Conservation (phyloP, 2,113 vertebrate species). For the Typhlomys cinereus region DNA sequence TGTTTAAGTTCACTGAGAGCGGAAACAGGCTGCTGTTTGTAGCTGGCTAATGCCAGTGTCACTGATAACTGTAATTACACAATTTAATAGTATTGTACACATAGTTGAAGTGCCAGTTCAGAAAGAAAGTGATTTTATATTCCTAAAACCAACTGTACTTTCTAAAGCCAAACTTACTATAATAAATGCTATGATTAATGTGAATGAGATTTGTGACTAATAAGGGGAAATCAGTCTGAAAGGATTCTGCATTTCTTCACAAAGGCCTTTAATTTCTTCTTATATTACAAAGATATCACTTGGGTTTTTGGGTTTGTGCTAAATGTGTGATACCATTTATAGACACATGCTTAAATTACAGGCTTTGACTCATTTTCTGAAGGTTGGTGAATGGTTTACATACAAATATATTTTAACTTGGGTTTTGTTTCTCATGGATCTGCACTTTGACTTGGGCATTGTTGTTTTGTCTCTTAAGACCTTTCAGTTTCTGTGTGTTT, state of each 20-base stretch:
- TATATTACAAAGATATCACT: neutral
- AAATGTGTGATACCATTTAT: neutral
- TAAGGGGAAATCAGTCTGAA: neutral
- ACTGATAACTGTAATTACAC: neutral
- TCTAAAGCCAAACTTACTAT: neutral
- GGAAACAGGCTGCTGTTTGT: neutral
- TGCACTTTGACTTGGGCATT: too few relatives aligned
- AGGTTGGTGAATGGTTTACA: neutral
- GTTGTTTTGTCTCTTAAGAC: too few relatives aligned
- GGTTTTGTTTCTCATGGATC: too few relatives aligned
- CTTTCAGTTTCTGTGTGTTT: too few relatives aligned
- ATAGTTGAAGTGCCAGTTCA: neutral
- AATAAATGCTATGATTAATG: slow-evolving; percentile 1
- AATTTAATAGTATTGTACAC: slow-evolving; percentile 4
- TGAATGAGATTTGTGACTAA: slow-evolving; percentile 22
- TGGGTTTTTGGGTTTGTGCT: neutral
- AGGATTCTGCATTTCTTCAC: neutral
- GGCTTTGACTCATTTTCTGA: neutral
- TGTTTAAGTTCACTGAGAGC: neutral
- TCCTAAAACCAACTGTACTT: slow-evolving; percentile 51
- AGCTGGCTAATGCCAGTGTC: neutral
- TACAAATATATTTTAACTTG: neutral
- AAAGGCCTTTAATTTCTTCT: slow-evolving; percentile 22
- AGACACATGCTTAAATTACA: neutral
- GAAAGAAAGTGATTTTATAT: slow-evolving; percentile 6